Evolutionary conservation across 2,888 invertebrate genomes (phyloP).

Genomic region (Tuta absoluta): DNA sequence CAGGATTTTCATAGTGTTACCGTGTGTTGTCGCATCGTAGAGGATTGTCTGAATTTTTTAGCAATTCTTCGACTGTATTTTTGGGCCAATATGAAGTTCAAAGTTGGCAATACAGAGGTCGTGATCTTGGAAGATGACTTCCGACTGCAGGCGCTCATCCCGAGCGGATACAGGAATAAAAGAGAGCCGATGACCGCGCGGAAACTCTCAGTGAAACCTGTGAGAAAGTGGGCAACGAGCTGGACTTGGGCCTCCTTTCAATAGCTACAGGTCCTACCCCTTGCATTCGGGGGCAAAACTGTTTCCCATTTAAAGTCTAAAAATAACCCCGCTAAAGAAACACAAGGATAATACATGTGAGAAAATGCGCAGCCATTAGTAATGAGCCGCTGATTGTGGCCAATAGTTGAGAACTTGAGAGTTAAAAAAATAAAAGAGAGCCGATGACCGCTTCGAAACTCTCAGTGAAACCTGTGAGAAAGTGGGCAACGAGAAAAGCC

Average conservation of each 20-base stretch:
- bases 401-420: too few relatives aligned
- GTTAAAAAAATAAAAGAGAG: slow-evolving; percentile 24
- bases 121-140: slow-evolving; percentile 59
- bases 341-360: slow-evolving; percentile 8
- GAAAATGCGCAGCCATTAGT: slow-evolving; percentile 11
- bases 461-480: slow-evolving; percentile 6
- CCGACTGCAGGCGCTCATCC: slow-evolving; percentile 57
- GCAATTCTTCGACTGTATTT: background rate
- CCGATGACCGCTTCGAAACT: slow-evolving; percentile 23
- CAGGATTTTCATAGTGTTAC: too few relatives aligned
- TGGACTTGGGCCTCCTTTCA: too few relatives aligned
- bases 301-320: too few relatives aligned
- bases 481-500: background rate
- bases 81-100: background rate
- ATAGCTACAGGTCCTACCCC: too few relatives aligned
- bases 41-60: background rate
- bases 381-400: background rate
- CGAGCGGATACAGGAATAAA: slow-evolving; percentile 25
- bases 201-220: background rate
- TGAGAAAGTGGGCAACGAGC: slow-evolving; percentile 9
- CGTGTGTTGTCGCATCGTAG: background rate
- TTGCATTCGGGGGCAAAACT: too few relatives aligned
- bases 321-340: background rate
- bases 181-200: slow-evolving; percentile 24
- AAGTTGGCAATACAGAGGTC: slow-evolving; percentile 38